A percentile compares a stretch with the other conserved stretches of the same genome.
These are phyloP conservation scores for Tanytarsus gracilentus DNA, from an alignment of 2,888 invertebrate species.

Conservation along the genomic window DNA sequence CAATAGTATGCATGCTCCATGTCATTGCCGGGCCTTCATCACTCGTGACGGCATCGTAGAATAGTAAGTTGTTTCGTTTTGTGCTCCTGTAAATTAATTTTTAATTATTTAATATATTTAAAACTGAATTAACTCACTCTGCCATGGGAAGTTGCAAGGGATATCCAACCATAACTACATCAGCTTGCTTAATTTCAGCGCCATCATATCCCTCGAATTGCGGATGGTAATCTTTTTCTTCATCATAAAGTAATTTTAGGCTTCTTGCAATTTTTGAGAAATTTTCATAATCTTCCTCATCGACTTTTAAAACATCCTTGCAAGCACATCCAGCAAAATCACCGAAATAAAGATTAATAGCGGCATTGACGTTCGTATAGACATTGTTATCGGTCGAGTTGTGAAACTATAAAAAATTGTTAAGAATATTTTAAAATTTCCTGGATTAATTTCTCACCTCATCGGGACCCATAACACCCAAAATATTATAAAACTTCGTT, in stretches of 20 bases:
- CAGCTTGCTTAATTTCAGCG: conserved; percentile 50
- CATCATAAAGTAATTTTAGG: conserved; percentile 47
- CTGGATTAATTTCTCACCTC: conserved; percentile 52
- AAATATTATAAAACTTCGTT: conserved; percentile 46
- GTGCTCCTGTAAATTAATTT: conserved; percentile 40
- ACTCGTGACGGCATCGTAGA: conserved; percentile 50
- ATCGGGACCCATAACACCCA: conserved; percentile 56
- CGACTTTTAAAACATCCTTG: conserved; percentile 31
- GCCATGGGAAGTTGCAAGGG: conserved; percentile 50
- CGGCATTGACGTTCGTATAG: conserved; percentile 41
- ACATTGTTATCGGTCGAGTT: conserved; percentile 49
- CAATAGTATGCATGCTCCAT: conserved; percentile 47
- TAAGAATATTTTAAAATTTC: too few relatives aligned
- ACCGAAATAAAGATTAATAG: conserved; percentile 28
- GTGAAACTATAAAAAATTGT: too few relatives aligned
- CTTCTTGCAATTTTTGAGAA: conserved; percentile 49
- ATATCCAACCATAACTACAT: conserved; percentile 50
- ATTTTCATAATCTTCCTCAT: conserved; percentile 40
- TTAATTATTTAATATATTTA: neutral
- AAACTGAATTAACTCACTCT: conserved; percentile 37
- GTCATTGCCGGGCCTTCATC: conserved; percentile 44
- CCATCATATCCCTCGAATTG: conserved; percentile 48
- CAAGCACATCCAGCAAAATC: conserved; percentile 30
- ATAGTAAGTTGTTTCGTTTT: conserved; percentile 47
- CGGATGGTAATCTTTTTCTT: conserved; percentile 48